Evolutionary conservation across 92 coral and sea anemone species (phyloP).

Genomic region (Epizoanthus stellaris): DNA sequence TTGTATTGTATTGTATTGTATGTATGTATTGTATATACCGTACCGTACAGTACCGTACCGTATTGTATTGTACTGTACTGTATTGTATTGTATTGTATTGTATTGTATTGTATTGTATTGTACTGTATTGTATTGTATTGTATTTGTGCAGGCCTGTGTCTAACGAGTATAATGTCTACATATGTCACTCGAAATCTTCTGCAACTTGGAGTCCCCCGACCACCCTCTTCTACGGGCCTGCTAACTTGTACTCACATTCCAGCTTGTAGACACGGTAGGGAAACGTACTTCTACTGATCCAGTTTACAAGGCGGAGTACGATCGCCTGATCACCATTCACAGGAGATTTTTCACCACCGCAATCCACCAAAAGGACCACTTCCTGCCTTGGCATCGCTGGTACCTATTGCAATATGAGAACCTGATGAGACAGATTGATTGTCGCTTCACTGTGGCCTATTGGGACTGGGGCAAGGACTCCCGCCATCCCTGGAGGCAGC

Average conservation of each 20-base stretch:
- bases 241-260: background rate
- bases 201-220: no score
- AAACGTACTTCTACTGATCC: constrained; percentile 57
- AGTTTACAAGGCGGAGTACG: constrained; percentile 51
- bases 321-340: constrained; percentile 41
- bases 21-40: no score
- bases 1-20: no score
- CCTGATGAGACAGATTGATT: constrained; percentile 49
- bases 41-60: no score
- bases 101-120: no score
- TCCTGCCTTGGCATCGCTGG: constrained; percentile 61
- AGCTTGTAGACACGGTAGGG: constrained; percentile 10
- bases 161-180: no score
- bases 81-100: no score
- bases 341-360: constrained; percentile 9
- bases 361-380: constrained; percentile 49
- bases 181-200: no score
- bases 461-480: constrained; percentile 69
- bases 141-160: no score
- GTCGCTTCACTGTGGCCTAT: constrained; percentile 60
- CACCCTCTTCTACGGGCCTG: no score
- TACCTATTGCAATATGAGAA: constrained; percentile 43
- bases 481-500: constrained; percentile 47
- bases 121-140: no score
- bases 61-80: no score